Conservation (phyloP, 2,113 vertebrate genomes). For the Peromyscus maniculatus region DNA sequence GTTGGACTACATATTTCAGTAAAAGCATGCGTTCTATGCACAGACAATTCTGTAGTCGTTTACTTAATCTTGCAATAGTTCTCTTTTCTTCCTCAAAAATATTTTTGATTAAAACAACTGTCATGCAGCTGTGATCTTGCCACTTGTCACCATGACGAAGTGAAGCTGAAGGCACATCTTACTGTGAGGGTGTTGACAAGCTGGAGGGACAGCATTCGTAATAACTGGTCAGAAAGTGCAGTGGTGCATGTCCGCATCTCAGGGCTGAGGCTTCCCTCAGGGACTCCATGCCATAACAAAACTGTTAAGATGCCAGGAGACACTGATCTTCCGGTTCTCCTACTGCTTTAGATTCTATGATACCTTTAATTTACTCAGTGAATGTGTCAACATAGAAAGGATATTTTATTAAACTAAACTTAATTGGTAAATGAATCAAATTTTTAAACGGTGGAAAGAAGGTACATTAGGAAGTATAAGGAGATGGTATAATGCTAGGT, state of each 20-base stretch:
- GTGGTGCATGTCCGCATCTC: conserved; percentile 86
- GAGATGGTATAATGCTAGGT: conserved; percentile 1
- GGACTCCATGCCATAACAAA: conserved; percentile 76
- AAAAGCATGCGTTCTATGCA: neutral
- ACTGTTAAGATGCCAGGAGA: conserved; percentile 78
- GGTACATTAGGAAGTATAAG: neutral
- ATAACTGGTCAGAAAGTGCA: conserved; percentile 89
- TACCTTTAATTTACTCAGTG: conserved; percentile 56
- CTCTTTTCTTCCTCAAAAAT: conserved; percentile 68
- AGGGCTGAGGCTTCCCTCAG: conserved; percentile 75
- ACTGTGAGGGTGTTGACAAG: conserved; percentile 86
- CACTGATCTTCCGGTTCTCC: conserved; percentile 70
- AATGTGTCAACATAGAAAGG: conserved; percentile 28
- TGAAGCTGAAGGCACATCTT: conserved; percentile 84
- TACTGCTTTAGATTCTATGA: conserved; percentile 74
- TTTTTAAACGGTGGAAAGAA: neutral
- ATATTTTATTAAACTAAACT: neutral
- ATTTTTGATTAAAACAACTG: conserved; percentile 88
- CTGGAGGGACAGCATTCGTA: conserved; percentile 86
- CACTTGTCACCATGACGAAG: conserved; percentile 88
- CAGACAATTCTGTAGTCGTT: neutral
- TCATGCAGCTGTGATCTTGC: conserved; percentile 82
- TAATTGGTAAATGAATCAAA: neutral
- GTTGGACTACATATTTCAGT: neutral
- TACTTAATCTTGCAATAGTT: conserved; percentile 23